Evolutionary conservation across 2,888 invertebrate species (phyloP).

Genomic region (Andrena marginata): DNA sequence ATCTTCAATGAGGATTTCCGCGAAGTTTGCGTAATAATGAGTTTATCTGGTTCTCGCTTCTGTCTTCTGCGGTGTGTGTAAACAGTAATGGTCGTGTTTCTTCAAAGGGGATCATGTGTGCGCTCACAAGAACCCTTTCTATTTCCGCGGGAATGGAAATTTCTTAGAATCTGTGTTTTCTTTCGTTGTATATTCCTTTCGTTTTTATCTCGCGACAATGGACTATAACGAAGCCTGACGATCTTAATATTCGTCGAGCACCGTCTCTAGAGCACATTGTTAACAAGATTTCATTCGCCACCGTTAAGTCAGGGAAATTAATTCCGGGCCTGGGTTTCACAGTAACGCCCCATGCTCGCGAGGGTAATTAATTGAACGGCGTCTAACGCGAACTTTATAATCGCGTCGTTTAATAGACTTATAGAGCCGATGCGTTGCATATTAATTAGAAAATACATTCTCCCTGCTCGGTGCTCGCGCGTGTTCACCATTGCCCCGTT

Average conservation of each 20-base stretch:
- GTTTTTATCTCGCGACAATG: background rate
- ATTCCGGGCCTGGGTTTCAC: conserved; percentile 50
- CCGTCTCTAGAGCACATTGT: conserved; percentile 33
- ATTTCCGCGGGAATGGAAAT: too few species aligned
- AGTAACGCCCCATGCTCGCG: conserved; percentile 44
- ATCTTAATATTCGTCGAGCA: conserved; percentile 24
- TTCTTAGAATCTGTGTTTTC: background rate
- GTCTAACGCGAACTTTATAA: conserved; percentile 68
- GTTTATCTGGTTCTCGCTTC: background rate
- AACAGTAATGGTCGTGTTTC: too few species aligned
- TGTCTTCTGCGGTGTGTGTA: background rate
- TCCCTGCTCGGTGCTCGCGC: conserved; percentile 7
- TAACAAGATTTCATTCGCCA: conserved; percentile 64
- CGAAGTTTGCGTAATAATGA: background rate
- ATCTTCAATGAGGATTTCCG: background rate
- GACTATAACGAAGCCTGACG: background rate
- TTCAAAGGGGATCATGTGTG: too few species aligned
- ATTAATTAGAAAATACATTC: conserved; percentile 62
- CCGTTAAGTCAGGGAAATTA: conserved; percentile 57
- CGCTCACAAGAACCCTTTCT: too few species aligned
- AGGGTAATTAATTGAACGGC: conserved; percentile 68
- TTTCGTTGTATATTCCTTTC: background rate
- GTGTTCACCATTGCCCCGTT: background rate
- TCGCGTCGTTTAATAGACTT: conserved; percentile 67
- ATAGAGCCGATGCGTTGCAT: conserved; percentile 54